phyloP scores from a whole-genome alignment of 2,113 vertebrate species.

The Australoheros scitulus region DNA sequence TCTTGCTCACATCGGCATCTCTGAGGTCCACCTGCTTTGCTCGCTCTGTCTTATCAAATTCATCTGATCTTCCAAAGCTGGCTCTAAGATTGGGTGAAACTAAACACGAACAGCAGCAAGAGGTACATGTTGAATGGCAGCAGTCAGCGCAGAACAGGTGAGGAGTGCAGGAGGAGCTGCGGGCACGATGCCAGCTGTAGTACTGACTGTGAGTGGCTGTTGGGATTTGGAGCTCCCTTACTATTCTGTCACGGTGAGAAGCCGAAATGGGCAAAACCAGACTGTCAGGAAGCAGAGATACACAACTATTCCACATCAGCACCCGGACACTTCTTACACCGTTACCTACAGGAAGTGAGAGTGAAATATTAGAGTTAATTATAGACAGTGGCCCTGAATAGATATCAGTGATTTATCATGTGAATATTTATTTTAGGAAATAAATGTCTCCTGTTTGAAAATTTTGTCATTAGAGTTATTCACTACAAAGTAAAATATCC shows the following conservation, averaged over 20 bases:
- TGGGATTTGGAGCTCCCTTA: constrained; percentile 73
- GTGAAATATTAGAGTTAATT: not conserved
- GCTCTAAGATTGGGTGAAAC: constrained; percentile 30
- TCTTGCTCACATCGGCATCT: constrained; percentile 20
- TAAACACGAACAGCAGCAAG: constrained; percentile 37
- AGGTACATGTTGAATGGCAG: constrained; percentile 12
- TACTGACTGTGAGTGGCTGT: not conserved
- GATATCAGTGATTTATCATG: not conserved
- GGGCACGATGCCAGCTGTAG: constrained; percentile 22
- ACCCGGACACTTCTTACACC: constrained; percentile 78
- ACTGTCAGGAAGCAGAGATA: constrained; percentile 68
- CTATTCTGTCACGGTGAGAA: constrained; percentile 74
- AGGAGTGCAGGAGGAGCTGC: not conserved
- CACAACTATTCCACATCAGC: constrained; percentile 85
- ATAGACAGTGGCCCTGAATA: not conserved
- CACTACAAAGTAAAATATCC: not conserved
- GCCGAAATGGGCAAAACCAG: constrained; percentile 81
- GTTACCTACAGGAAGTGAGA: constrained; percentile 64
- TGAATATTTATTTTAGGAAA: not conserved
- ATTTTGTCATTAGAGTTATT: not conserved
- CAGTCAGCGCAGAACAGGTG: constrained; percentile 42
- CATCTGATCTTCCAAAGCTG: constrained; percentile 13
- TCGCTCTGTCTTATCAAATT: constrained; percentile 27
- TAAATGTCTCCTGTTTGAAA: not conserved
- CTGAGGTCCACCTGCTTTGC: constrained; percentile 40